Evolutionary conservation across 2,113 vertebrate species (phyloP).

Genomic region (Pelecanus crispus): DNA sequence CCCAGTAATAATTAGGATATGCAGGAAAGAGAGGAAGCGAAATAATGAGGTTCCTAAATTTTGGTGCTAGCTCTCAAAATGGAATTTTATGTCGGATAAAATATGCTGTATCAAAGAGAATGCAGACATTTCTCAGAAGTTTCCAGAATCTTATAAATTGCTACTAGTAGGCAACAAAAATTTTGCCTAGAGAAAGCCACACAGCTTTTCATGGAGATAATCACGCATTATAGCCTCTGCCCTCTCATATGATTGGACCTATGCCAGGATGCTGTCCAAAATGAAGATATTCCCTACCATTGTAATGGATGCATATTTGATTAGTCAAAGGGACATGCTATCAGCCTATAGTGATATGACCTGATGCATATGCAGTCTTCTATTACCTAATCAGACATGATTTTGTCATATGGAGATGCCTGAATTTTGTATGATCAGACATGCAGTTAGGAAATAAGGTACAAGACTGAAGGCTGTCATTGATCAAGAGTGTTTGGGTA

Average conservation of each 20-base stretch:
- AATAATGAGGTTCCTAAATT: background rate
- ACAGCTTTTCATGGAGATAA: background rate
- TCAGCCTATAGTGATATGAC: background rate
- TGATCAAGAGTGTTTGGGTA: background rate
- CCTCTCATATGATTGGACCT: background rate
- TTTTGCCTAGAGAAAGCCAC: background rate
- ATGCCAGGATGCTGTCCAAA: background rate
- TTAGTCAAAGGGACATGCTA: background rate
- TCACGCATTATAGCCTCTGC: background rate
- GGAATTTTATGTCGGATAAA: background rate
- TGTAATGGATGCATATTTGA: background rate
- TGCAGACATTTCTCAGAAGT: background rate
- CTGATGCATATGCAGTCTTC: background rate
- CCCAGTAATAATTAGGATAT: background rate
- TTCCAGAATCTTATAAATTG: background rate
- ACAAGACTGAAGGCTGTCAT: background rate
- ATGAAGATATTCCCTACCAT: background rate
- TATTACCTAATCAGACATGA: background rate
- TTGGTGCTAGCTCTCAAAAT: background rate
- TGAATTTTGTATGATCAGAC: background rate
- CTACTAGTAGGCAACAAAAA: background rate
- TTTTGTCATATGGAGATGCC: background rate
- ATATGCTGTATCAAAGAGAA: background rate
- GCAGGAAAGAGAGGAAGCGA: background rate
- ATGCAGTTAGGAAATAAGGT: background rate